Percentiles rank a stretch among this genome's conserved stretches.
Evolutionary conservation across 2,888 invertebrate genomes (phyloP).

Genomic region (Rhogogaster chlorosoma): DNA sequence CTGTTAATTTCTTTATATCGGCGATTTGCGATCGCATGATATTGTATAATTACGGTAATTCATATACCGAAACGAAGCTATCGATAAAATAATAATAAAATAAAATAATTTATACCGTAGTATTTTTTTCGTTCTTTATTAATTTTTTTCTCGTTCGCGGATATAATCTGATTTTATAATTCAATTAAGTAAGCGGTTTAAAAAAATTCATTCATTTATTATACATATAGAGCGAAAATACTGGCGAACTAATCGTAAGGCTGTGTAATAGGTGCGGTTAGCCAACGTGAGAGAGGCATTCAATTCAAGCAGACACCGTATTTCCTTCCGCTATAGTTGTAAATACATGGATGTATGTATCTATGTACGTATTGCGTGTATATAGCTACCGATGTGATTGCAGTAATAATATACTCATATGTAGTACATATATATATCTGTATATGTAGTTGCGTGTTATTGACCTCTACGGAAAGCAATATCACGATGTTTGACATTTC

Average conservation of each 20-base stretch:
- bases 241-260: background rate
- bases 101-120: background rate
- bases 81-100: background rate
- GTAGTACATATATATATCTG: background rate
- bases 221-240: background rate
- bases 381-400: background rate
- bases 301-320: conserved; percentile 43
- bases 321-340: conserved; percentile 35
- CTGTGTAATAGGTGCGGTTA: conserved; percentile 1
- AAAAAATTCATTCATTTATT: background rate
- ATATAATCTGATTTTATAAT: background rate
- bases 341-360: background rate
- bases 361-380: background rate
- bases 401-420: background rate
- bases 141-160: background rate
- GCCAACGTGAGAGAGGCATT: conserved; percentile 25
- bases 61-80: too few relatives aligned
- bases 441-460: background rate
- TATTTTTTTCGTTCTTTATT: background rate
- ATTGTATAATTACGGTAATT: too few relatives aligned
- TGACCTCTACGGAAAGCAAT: conserved; percentile 22
- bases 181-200: too few relatives aligned
- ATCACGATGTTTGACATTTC: background rate
- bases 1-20: too few relatives aligned
- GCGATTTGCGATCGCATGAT: too few relatives aligned